Evolutionary conservation across 2,888 invertebrate genomes (phyloP).

Genomic region (Stenotaenia linearis): DNA sequence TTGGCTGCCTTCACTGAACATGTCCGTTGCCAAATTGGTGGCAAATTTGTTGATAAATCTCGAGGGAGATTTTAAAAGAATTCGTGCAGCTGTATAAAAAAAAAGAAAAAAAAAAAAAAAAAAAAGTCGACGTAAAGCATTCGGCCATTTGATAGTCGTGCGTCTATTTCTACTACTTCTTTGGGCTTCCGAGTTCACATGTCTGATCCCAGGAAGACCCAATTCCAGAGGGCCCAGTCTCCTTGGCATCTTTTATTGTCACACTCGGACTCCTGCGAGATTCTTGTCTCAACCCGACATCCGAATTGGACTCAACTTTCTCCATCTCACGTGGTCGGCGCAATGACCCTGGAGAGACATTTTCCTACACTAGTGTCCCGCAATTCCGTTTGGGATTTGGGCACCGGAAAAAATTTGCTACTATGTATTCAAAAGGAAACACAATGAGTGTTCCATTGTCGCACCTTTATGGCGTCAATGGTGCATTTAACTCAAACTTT

Average conservation of each 20-base stretch:
- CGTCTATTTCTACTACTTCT: slow-evolving; percentile 1
- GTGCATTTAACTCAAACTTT: not conserved
- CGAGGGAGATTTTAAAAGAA: not conserved
- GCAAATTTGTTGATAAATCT: slow-evolving; percentile 26
- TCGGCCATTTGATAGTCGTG: slow-evolving; percentile 19
- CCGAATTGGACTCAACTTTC: slow-evolving; percentile 24
- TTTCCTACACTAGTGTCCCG: not conserved
- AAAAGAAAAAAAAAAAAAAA: not conserved
- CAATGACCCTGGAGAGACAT: slow-evolving; percentile 20
- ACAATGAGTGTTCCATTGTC: not conserved
- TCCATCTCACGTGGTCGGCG: slow-evolving; percentile 17
- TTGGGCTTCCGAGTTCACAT: slow-evolving; percentile 15
- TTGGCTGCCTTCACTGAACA: not conserved
- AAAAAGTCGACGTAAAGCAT: not conserved
- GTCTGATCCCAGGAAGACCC: slow-evolving; percentile 10
- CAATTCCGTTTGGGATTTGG: not conserved
- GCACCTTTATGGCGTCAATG: not conserved
- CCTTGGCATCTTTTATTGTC: slow-evolving; percentile 24
- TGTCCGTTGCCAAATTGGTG: not conserved
- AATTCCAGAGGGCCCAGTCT: slow-evolving; percentile 26
- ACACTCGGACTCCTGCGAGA: slow-evolving; percentile 18
- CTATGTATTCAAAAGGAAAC: not conserved
- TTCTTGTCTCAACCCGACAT: slow-evolving; percentile 19
- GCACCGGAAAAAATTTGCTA: not conserved
- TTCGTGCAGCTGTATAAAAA: slow-evolving; percentile 1